Evolutionary conservation across 2,113 vertebrate species (phyloP).

Genomic region (Nyctereutes procyonoides): DNA sequence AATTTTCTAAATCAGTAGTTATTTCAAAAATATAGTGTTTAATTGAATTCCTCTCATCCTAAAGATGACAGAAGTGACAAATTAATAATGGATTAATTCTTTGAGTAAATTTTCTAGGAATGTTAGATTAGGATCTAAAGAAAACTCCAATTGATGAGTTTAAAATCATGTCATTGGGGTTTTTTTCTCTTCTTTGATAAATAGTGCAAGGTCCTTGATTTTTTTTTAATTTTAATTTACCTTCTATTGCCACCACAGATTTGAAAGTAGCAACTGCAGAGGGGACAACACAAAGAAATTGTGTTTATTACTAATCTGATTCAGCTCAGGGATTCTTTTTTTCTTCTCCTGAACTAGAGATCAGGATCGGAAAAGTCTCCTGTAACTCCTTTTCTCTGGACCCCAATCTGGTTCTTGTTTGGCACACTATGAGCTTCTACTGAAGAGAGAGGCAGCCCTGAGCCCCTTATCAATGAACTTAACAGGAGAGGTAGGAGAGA

Average conservation of each 20-base stretch:
- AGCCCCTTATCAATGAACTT: not conserved
- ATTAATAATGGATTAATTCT: not conserved
- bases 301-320: not conserved
- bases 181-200: not conserved
- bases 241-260: not conserved
- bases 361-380: not conserved
- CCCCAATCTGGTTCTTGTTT: not conserved
- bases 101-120: not conserved
- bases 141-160: not conserved
- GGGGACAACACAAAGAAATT: not conserved
- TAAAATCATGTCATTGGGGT: not conserved
- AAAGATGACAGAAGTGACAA: constrained; percentile 13
- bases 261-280: not conserved
- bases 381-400: not conserved
- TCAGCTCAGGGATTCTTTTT: not conserved
- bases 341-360: not conserved
- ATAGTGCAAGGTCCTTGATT: not conserved
- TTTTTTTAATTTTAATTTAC: not conserved
- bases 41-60: not conserved
- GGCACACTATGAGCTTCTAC: not conserved
- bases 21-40: constrained; percentile 19
- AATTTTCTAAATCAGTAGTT: not conserved
- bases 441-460: not conserved
- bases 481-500: not conserved
- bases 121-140: not conserved